phyloP scores from a whole-genome alignment of 2,888 invertebrate genomes.

The Meta bourneti region DNA sequence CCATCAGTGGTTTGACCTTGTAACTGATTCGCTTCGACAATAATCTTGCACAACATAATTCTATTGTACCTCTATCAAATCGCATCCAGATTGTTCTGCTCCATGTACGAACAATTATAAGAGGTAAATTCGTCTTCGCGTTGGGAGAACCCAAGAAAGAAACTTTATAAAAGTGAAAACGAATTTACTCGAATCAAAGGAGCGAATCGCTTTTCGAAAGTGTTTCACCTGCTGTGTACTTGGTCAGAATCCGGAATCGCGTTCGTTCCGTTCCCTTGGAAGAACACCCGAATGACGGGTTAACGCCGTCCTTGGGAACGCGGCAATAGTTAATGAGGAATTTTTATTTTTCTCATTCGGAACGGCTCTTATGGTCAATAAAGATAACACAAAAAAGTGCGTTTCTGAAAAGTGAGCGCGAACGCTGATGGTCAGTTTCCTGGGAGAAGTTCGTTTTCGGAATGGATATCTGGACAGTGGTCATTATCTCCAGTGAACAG shows the following conservation, averaged over 20 bases:
- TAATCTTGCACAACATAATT: too few species aligned
- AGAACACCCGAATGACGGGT: background rate
- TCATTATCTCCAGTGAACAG: constrained; percentile 4
- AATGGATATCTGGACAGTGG: constrained; percentile 9
- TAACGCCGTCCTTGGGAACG: background rate
- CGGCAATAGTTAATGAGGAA: background rate
- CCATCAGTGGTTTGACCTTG: too few species aligned
- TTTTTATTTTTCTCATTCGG: background rate
- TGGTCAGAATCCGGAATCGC: background rate
- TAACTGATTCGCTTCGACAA: too few species aligned
- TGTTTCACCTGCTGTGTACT: background rate
- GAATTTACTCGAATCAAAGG: background rate
- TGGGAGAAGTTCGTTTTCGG: constrained; percentile 21
- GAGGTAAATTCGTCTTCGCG: too few species aligned
- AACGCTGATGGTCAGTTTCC: constrained; percentile 24
- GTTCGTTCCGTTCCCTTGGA: background rate
- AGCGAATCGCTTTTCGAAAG: background rate
- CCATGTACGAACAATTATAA: too few species aligned
- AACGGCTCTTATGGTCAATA: background rate
- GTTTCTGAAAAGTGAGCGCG: background rate
- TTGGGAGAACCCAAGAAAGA: too few species aligned
- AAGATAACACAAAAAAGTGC: constrained; percentile 26
- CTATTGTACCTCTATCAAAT: too few species aligned
- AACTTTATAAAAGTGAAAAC: background rate
- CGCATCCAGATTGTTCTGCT: too few species aligned